These are phyloP conservation scores for Ia io DNA, from an alignment of 2,113 vertebrate genomes.

Conservation along the genomic window DNA sequence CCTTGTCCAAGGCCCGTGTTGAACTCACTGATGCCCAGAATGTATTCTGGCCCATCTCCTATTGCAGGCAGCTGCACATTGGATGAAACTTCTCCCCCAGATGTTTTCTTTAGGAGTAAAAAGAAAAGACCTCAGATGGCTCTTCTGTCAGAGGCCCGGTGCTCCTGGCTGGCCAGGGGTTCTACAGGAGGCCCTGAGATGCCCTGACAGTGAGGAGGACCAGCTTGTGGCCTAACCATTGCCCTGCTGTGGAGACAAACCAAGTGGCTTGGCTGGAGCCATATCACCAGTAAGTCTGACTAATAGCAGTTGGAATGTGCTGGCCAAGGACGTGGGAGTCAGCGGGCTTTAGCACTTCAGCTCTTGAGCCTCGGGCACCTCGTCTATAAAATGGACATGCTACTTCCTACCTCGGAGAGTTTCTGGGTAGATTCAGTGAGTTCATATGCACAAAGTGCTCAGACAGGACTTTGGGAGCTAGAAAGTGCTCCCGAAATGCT, in stretches of 20 bases:
- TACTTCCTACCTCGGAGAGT: not conserved
- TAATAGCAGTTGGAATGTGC: not conserved
- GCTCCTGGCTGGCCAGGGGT: not conserved
- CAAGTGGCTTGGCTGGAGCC: not conserved
- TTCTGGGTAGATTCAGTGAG: not conserved
- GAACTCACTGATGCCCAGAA: not conserved
- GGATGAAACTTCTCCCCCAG: not conserved
- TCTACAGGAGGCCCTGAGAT: not conserved
- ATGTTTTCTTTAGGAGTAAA: not conserved
- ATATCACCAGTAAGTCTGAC: not conserved
- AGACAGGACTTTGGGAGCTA: not conserved
- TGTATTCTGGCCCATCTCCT: not conserved
- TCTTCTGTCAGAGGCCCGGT: not conserved
- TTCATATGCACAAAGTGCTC: not conserved
- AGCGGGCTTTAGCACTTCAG: not conserved
- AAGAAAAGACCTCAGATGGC: not conserved
- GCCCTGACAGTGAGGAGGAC: not conserved
- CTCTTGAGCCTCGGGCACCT: not conserved
- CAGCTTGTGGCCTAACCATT: too few relatives aligned
- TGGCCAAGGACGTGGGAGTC: not conserved
- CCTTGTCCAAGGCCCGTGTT: not conserved
- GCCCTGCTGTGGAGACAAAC: accelerated
- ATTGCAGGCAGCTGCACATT: not conserved
- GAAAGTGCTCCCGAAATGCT: not conserved
- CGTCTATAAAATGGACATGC: not conserved